phyloP scores from a whole-genome alignment of 2,888 invertebrate genomes.

The Iselma pallidipennis region DNA sequence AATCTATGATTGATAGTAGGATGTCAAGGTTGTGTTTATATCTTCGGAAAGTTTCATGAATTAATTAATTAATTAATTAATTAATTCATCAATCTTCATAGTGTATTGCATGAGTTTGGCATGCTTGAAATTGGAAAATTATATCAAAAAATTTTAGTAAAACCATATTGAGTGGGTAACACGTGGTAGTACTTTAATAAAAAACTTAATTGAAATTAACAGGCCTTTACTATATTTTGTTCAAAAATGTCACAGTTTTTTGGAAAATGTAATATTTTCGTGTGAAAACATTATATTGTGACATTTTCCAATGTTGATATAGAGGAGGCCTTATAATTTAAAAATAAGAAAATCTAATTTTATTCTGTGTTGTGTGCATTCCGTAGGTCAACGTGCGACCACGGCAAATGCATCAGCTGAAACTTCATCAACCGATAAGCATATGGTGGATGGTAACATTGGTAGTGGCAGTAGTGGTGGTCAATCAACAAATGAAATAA shows the following conservation, averaged over 20 bases:
- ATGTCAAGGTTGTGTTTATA: not conserved
- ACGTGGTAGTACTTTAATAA: conserved; percentile 10
- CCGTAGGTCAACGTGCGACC: conserved; percentile 56
- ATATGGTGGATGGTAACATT: conserved; percentile 27
- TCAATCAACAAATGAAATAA: conserved; percentile 25
- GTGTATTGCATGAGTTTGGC: too few relatives aligned
- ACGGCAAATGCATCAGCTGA: conserved; percentile 52
- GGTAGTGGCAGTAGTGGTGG: conserved; percentile 30
- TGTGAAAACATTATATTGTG: not conserved
- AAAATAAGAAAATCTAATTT: conserved; percentile 4
- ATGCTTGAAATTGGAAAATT: too few relatives aligned
- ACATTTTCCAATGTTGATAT: not conserved
- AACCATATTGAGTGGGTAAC: conserved; percentile 21
- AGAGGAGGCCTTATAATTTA: not conserved
- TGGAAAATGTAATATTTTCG: not conserved
- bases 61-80: not conserved
- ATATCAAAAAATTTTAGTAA: not conserved
- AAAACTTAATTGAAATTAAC: not conserved
- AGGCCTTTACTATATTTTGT: not conserved
- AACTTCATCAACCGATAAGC: conserved; percentile 43
- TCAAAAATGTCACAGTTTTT: not conserved
- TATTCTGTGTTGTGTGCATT: conserved; percentile 43
- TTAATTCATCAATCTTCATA: not conserved
- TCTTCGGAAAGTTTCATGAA: not conserved
- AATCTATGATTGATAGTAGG: not conserved